Percentiles rank a stretch among this genome's conserved stretches.
These are phyloP conservation scores for Orientallactaga sibirica DNA, from an alignment of 2,797 vertebrate genomes.

Conservation along the genomic window DNA sequence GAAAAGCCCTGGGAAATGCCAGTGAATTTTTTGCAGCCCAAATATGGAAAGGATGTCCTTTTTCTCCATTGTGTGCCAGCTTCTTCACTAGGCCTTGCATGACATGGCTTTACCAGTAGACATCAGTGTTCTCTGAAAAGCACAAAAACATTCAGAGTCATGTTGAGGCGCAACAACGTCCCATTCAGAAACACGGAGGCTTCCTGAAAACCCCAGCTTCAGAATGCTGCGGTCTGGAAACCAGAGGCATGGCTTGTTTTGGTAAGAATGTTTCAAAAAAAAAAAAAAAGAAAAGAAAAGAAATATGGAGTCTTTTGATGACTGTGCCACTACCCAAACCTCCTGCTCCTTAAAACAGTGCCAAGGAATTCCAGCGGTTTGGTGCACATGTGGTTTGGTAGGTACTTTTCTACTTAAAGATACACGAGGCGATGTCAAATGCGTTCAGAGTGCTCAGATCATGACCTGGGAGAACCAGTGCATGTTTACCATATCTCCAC, in stretches of 20 bases:
- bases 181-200: conserved; percentile 72
- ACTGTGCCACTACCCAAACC: conserved; percentile 72
- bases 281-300: conserved; percentile 64
- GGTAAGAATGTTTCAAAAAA: conserved; percentile 69
- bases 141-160: conserved; percentile 17
- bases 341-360: conserved; percentile 76
- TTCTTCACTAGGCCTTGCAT: background rate
- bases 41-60: background rate
- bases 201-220: conserved; percentile 75
- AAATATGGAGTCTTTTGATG: conserved; percentile 67
- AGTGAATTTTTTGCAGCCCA: background rate
- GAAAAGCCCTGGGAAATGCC: background rate
- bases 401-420: conserved; percentile 84
- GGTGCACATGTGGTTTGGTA: conserved; percentile 84
- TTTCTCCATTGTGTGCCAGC: background rate
- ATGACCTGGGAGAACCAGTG: conserved; percentile 79
- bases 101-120: background rate
- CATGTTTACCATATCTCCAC: conserved; percentile 84
- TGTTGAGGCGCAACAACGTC: conserved; percentile 50
- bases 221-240: conserved; percentile 71
- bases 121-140: background rate
- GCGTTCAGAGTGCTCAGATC: conserved; percentile 81
- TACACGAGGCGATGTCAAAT: conserved; percentile 81
- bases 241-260: conserved; percentile 76
- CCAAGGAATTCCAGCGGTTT: conserved; percentile 86